Evolutionary conservation across 2,888 invertebrate species (phyloP).

Genomic region (Lysandra bellargus): DNA sequence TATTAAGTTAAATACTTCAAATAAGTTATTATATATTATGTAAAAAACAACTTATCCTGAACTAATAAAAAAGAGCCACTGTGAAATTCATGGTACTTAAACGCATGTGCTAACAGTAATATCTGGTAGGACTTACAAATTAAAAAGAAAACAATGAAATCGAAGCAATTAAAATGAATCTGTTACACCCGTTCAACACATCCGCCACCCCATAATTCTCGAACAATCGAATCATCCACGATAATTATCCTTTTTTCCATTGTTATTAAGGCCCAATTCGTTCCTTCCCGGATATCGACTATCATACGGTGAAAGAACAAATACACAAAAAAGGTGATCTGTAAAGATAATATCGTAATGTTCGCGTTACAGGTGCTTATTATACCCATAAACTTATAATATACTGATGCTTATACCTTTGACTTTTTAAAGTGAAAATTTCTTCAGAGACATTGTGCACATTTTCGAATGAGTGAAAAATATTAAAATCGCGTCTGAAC

Average conservation of each 20-base stretch:
- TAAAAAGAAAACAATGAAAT: conserved; percentile 20
- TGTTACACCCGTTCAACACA: conserved; percentile 35
- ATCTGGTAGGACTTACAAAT: background rate
- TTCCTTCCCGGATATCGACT: conserved; percentile 76
- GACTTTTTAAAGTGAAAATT: background rate
- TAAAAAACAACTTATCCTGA: no score
- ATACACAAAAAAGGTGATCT: conserved; percentile 20
- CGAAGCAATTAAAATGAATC: conserved; percentile 20
- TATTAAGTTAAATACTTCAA: no score
- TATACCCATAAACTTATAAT: no score
- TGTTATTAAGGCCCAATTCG: conserved; percentile 63
- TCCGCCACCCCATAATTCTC: conserved; percentile 48
- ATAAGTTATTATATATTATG: no score
- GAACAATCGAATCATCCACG: conserved; percentile 56
- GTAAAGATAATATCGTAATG: background rate
- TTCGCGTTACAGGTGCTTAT: conserved; percentile 6
- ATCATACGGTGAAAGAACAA: conserved; percentile 50
- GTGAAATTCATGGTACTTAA: no score
- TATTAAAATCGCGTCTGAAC: no score
- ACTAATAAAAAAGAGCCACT: no score
- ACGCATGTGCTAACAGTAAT: background rate
- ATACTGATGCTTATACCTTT: background rate
- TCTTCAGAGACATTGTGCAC: no score
- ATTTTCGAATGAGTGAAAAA: no score
- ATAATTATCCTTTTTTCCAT: conserved; percentile 72